Evolutionary conservation across 2,113 vertebrate genomes (phyloP).

Genomic region (Elachura formosa): DNA sequence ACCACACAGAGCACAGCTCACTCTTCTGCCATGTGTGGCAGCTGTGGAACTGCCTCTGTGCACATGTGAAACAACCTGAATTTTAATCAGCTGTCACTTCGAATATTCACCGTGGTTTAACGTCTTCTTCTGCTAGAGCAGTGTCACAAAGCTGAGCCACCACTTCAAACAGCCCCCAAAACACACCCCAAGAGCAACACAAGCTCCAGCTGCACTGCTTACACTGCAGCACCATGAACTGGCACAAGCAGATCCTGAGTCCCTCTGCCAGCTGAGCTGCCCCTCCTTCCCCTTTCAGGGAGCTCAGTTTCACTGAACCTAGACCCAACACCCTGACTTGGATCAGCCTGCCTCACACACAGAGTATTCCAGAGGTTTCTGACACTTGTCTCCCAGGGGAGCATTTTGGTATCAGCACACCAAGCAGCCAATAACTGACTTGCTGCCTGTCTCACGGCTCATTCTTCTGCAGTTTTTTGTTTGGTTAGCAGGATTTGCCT

Average conservation of each 20-base stretch:
- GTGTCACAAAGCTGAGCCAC: background rate
- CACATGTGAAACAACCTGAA: background rate
- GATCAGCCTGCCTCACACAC: background rate
- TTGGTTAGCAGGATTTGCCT: background rate
- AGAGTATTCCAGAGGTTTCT: background rate
- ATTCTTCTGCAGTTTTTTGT: background rate
- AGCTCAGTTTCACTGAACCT: background rate
- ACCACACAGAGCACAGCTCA: background rate
- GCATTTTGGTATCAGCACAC: background rate
- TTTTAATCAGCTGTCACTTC: background rate
- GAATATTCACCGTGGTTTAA: background rate
- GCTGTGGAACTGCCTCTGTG: background rate
- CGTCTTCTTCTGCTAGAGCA: background rate
- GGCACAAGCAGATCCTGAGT: background rate
- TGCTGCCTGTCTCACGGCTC: background rate
- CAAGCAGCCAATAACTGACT: background rate
- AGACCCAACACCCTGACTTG: background rate
- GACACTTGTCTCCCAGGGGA: background rate
- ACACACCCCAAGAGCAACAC: background rate
- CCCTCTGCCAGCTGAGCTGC: background rate
- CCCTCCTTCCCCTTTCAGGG: background rate
- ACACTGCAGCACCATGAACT: fast-evolving
- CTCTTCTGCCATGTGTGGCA: background rate
- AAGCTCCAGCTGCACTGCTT: too few species aligned
- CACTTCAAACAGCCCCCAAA: background rate